Conservation (phyloP, 1,140 invertebrate genomes). For the Drosophila melanica region DNA sequence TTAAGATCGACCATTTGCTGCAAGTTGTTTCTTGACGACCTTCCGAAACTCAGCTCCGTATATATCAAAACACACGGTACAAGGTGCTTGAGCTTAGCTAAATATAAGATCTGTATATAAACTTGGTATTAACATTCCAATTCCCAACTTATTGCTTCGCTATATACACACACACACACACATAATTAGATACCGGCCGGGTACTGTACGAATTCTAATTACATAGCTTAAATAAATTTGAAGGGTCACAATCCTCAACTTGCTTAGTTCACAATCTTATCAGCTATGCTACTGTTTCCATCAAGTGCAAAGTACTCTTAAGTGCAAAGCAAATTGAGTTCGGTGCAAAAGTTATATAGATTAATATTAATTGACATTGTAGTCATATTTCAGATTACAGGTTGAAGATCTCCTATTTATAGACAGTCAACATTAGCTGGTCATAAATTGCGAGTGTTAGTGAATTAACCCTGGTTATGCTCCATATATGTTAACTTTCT, state of each 20-base stretch:
- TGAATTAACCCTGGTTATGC: slow-evolving; percentile 22
- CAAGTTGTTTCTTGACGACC: slow-evolving; percentile 44
- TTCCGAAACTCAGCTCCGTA: slow-evolving; percentile 30
- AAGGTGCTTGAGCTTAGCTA: slow-evolving; percentile 35
- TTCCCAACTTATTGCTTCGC: slow-evolving; percentile 1
- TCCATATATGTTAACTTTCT: slow-evolving; percentile 5
- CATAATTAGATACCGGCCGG: not conserved
- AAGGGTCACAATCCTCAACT: slow-evolving; percentile 32
- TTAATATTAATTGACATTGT: slow-evolving; percentile 5
- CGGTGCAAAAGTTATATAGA: slow-evolving; percentile 41
- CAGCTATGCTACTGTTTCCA: slow-evolving; percentile 43
- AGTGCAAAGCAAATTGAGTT: slow-evolving; percentile 53
- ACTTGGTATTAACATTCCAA: slow-evolving; percentile 2
- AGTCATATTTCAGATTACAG: not conserved
- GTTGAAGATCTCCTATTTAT: no score
- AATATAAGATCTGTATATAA: not conserved
- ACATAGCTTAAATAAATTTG: slow-evolving; percentile 43
- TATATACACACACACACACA: not conserved
- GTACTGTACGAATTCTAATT: slow-evolving; percentile 34
- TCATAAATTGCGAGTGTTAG: slow-evolving; percentile 24
- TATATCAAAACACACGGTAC: not conserved
- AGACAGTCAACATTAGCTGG: no score
- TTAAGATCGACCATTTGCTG: slow-evolving; percentile 50
- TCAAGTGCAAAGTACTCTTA: slow-evolving; percentile 59
- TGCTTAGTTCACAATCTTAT: slow-evolving; percentile 61